These are phyloP conservation scores for Cyclophora albipunctata DNA, from an alignment of 2,888 invertebrate genomes.

Conservation along the genomic window DNA sequence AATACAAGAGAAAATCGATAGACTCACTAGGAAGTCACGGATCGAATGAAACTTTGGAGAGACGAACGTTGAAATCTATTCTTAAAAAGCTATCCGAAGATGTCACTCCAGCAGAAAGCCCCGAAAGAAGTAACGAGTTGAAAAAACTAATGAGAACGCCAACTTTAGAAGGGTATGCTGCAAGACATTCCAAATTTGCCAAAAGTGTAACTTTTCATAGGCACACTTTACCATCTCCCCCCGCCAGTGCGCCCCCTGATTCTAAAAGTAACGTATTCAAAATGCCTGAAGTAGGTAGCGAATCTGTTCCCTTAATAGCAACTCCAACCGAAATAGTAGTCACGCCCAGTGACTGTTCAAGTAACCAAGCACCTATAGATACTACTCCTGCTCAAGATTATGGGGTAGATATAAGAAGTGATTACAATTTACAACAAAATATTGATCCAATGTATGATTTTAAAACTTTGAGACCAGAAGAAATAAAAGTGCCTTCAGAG, in stretches of 20 bases:
- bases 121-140: constrained; percentile 75
- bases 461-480: constrained; percentile 63
- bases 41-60: constrained; percentile 88
- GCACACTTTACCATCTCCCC: constrained; percentile 88
- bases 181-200: constrained; percentile 88
- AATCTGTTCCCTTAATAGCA: constrained; percentile 28
- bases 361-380: constrained; percentile 13
- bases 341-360: constrained; percentile 22
- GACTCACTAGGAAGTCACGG: constrained; percentile 55
- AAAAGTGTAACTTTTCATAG: constrained; percentile 93
- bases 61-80: constrained; percentile 88
- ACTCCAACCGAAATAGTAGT: constrained; percentile 26
- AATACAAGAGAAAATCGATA: constrained; percentile 59
- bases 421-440: constrained; percentile 44
- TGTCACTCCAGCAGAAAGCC: constrained; percentile 64
- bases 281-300: constrained; percentile 41
- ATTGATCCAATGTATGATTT: constrained; percentile 52
- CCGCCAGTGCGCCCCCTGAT: constrained; percentile 67
- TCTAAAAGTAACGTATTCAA: constrained; percentile 46
- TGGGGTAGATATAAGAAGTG: constrained; percentile 41
- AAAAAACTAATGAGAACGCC: constrained; percentile 85
- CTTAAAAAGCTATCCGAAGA: constrained; percentile 88
- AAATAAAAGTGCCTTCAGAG: constrained; percentile 71
- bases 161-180: constrained; percentile 91
- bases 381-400: constrained; percentile 27